Base-by-base conservation (phyloP, 2,797 vertebrate genomes). In the Cuniculus paca region DNA sequence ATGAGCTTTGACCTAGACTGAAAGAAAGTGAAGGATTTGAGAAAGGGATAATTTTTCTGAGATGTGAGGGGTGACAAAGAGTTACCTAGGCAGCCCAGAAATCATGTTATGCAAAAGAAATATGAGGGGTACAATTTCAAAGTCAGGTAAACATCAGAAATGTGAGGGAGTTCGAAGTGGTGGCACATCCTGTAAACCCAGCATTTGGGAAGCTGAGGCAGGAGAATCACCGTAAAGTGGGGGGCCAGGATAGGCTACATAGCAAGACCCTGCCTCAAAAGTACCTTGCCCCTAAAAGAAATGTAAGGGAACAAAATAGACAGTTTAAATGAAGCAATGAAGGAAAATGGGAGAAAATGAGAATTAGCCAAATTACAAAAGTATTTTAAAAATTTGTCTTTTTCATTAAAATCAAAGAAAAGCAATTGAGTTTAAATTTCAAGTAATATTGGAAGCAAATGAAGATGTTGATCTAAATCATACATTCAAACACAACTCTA, bases 381-480 rank as follows among this genome's bases (percentile, higher is more conserved):
- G 3, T 4, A 82, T 95, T 91, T 24, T 1, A 87, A 87, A 88
- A 81, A 36, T 24, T 5, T 83, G 3, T 45, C 1, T 84, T 54
- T 87, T 60, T 93, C 65, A 80, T 61, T 84, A 60, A 88, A 80
- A 92, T 34, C 16, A 88, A 92, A 92, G 7, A 87, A 85, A 0
- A 78, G 2, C 9, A 50, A 89, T 48, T 94, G 2, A n/a, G 16
- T 80, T 3, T 65, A 95, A 74, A 4, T 60, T 89, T 84, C 50
- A 89, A 83, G 13, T 14, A 87, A 1, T 28, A 2, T 14, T 82
- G 6, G 24, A 80, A 58, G 34, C 34, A 96, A 91, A 89, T 42
- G 20, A 85, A 84, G 22, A 61, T 88, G 91, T 94, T 88, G 34
- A 84, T 72, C 26, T 90, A 87, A 93, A 77, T 60, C 16, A 9